A percentile compares a stretch with the other conserved stretches of the same genome.
Conservation (phyloP, 2,797 vertebrate species). For the Capromys pilorides region DNA sequence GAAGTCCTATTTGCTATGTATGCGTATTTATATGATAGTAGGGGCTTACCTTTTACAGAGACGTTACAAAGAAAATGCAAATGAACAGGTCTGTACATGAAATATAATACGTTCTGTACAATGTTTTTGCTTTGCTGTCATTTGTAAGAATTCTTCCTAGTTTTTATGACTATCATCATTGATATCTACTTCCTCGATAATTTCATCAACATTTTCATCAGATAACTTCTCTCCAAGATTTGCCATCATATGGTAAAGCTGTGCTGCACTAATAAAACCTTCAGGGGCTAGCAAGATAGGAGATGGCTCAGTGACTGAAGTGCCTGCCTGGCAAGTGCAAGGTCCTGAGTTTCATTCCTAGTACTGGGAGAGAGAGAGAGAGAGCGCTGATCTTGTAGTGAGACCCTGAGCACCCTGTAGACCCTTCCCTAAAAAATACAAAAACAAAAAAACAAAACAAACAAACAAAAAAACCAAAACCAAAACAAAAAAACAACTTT, state of each 20-base stretch:
- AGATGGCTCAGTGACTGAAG: too few species aligned
- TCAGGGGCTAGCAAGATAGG: too few species aligned
- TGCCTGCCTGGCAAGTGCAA: too few species aligned
- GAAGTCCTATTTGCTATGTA: neutral
- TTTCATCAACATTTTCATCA: neutral
- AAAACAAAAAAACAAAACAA: too few species aligned
- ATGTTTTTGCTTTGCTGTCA: neutral
- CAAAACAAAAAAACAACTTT: neutral
- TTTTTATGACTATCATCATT: neutral
- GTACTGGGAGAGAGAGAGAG: too few species aligned
- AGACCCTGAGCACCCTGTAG: too few species aligned
- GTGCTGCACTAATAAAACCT: neutral
- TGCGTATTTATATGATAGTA: neutral
- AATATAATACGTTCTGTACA: neutral
- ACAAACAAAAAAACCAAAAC: too few species aligned
- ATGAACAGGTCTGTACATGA: neutral
- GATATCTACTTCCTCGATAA: neutral
- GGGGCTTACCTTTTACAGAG: neutral
- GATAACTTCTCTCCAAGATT: neutral
- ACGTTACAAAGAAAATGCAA: neutral
- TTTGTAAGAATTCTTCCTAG: neutral
- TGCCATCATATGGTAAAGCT: neutral
- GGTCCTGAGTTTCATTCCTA: too few species aligned
- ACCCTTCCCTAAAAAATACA: too few species aligned
- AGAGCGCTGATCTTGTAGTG: too few species aligned